These are phyloP conservation scores for Cephalotes varians DNA, from an alignment of 2,888 invertebrate genomes.

Conservation along the genomic window DNA sequence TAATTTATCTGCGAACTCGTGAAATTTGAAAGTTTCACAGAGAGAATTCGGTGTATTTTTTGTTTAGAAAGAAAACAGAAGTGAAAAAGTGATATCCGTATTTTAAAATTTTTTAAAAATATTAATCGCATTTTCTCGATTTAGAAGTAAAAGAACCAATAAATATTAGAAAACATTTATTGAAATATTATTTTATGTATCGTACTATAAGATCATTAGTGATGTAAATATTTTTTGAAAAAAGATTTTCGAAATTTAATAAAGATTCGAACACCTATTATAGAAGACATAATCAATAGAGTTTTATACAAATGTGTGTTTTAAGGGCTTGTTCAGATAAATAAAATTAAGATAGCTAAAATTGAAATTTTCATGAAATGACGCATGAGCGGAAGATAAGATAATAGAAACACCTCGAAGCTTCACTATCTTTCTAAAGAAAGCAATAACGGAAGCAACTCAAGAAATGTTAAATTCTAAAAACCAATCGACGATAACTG, in stretches of 20 bases:
- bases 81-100: neutral
- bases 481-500: neutral
- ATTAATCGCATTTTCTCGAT: neutral
- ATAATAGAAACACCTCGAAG: conserved; percentile 58
- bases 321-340: conserved; percentile 53
- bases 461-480: neutral
- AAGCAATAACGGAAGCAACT: conserved; percentile 57
- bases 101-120: neutral
- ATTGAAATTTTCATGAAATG: conserved; percentile 56
- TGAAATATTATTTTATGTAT: neutral
- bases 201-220: neutral
- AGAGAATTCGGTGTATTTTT: neutral
- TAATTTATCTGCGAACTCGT: neutral
- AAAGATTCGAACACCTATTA: neutral
- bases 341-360: conserved; percentile 61
- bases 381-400: conserved; percentile 64
- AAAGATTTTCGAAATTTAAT: neutral
- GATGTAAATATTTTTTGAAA: neutral
- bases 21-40: neutral
- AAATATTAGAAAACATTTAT: neutral
- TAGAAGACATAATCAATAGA: neutral
- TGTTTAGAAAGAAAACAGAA: neutral
- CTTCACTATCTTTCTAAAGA: conserved; percentile 54
- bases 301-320: neutral
- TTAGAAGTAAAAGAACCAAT: neutral